These are phyloP conservation scores for Ypsolopha scabrella DNA, from an alignment of 2,888 invertebrate species.

Conservation along the genomic window DNA sequence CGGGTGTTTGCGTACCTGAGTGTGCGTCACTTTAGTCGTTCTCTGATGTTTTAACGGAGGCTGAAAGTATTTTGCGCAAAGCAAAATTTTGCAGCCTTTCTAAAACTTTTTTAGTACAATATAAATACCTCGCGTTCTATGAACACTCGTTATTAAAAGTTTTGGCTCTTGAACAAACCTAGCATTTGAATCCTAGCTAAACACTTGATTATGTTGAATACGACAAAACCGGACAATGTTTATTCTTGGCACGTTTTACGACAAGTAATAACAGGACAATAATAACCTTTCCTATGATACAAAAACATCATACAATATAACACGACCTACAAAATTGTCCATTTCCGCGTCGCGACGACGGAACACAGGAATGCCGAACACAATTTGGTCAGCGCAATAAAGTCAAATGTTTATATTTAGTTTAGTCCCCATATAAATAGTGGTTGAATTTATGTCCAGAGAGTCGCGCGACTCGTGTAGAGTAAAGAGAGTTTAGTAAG, in stretches of 20 bases:
- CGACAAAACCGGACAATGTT: too few species aligned
- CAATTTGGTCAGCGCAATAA: slow-evolving; percentile 35
- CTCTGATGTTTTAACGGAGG: too few species aligned
- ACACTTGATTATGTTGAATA: too few species aligned
- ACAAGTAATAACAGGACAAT: not conserved
- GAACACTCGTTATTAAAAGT: too few species aligned
- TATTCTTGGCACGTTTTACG: too few species aligned
- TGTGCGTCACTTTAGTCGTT: too few species aligned
- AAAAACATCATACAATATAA: not conserved
- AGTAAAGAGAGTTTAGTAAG: not conserved
- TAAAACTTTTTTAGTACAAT: too few species aligned
- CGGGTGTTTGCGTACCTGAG: too few species aligned
- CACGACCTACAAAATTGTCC: slow-evolving; percentile 16
- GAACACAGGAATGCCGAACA: slow-evolving; percentile 19
- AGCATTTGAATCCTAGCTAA: too few species aligned
- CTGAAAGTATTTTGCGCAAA: too few species aligned
- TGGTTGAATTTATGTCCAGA: slow-evolving; percentile 42
- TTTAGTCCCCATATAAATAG: slow-evolving; percentile 50
- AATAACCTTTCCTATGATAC: not conserved
- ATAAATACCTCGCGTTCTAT: not conserved
- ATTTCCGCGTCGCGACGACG: slow-evolving; percentile 20
- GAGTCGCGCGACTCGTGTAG: slow-evolving; percentile 19
- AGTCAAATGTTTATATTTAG: slow-evolving; percentile 52
- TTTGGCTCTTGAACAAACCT: not conserved
- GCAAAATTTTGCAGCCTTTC: too few species aligned